Evolutionary conservation across 2,113 vertebrate species (phyloP).

Genomic region (Urocitellus parryii): DNA sequence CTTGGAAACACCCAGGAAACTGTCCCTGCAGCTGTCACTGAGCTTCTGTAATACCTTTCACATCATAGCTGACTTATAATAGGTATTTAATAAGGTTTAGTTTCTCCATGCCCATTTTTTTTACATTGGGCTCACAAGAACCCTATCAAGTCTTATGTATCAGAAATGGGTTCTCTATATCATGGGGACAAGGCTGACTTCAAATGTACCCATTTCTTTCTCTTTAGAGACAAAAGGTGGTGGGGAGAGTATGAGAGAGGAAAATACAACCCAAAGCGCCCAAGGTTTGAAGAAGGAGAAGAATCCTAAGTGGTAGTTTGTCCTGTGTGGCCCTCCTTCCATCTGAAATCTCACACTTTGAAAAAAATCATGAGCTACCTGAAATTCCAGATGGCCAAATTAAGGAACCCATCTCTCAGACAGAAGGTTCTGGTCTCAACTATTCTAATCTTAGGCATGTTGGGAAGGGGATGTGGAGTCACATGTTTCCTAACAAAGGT

Average conservation of each 20-base stretch:
- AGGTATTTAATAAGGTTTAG: not conserved
- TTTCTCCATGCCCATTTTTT: not conserved
- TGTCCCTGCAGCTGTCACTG: not conserved
- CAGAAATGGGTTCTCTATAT: not conserved
- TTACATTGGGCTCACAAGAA: not conserved
- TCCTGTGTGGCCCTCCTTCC: not conserved
- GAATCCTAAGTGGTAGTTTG: not conserved
- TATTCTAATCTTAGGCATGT: slow-evolving; percentile 43
- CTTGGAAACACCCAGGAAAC: accelerated
- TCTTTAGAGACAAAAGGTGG: not conserved
- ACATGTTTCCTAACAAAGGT: slow-evolving; percentile 39
- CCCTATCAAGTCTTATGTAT: not conserved
- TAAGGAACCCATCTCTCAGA: slow-evolving; percentile 72
- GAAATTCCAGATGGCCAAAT: slow-evolving; percentile 80
- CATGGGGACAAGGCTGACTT: not conserved
- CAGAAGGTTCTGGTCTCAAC: slow-evolving; percentile 82
- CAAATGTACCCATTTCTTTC: not conserved
- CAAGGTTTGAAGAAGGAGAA: not conserved
- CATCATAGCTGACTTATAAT: not conserved
- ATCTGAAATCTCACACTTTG: slow-evolving; percentile 67
- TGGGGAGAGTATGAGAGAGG: not conserved
- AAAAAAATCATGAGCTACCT: slow-evolving; percentile 76
- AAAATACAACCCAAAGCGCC: not conserved
- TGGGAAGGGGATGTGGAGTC: slow-evolving; percentile 65
- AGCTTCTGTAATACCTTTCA: not conserved